phyloP scores from a whole-genome alignment of 2,113 vertebrate species.

The Sorex araneus region DNA sequence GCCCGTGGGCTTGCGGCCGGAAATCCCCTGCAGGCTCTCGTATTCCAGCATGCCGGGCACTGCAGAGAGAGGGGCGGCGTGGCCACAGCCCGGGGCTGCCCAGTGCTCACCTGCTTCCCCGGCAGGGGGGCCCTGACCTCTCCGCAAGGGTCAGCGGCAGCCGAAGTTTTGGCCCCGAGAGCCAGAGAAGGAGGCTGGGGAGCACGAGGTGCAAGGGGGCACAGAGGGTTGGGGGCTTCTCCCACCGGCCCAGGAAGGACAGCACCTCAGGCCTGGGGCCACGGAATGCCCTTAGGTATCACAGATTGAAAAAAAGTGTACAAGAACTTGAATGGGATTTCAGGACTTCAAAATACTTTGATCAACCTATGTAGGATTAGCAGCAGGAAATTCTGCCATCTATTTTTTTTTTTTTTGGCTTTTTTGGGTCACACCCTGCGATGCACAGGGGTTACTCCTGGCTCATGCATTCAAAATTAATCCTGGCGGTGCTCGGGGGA shows the following conservation, averaged over 20 bases:
- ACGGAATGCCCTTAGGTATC: conserved; percentile 1
- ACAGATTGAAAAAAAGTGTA: conserved; percentile 1
- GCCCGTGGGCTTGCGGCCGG: conserved; percentile 96
- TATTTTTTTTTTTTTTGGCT: not conserved
- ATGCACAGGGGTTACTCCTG: too few species aligned
- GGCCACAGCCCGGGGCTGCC: not conserved
- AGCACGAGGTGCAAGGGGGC: rapidly evolving
- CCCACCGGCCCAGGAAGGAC: not conserved
- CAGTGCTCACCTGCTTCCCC: not conserved
- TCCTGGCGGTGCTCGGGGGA: too few species aligned
- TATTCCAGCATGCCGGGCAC: conserved; percentile 97
- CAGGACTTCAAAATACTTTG: not conserved
- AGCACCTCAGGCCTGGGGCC: not conserved
- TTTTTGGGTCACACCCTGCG: too few species aligned
- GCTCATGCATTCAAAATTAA: too few species aligned
- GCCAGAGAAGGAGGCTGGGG: not conserved
- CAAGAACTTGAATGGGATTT: not conserved
- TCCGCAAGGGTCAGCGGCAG: not conserved
- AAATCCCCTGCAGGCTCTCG: conserved; percentile 98
- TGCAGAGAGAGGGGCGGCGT: conserved; percentile 73
- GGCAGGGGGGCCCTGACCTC: not conserved
- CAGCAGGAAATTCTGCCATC: not conserved
- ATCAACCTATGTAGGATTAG: not conserved
- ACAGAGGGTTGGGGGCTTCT: rapidly evolving
- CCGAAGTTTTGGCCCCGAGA: not conserved